Percentiles rank a stretch among this genome's conserved stretches.
These are phyloP conservation scores for Acropora yongei DNA, from an alignment of 64 coral and sea anemone genomes.

Conservation along the genomic window DNA sequence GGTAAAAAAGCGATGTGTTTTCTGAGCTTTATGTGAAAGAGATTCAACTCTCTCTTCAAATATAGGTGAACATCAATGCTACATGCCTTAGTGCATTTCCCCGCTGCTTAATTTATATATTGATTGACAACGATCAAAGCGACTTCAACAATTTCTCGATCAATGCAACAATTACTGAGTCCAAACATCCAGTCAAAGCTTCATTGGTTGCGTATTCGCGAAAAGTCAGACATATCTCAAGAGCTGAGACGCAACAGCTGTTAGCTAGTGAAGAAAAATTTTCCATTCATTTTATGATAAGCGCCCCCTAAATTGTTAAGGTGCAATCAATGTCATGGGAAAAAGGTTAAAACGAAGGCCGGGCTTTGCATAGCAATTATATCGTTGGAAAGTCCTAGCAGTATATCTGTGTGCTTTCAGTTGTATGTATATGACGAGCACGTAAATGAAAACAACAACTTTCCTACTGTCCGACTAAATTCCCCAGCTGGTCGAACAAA, in stretches of 20 bases:
- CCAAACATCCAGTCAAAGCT: not conserved
- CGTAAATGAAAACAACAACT: not conserved
- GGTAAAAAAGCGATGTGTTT: not conserved
- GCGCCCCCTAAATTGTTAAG: no score
- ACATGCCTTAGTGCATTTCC: no score
- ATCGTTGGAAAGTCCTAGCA: slow-evolving; percentile 25
- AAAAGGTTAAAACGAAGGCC: not conserved
- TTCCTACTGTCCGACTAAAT: not conserved
- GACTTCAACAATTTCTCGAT: slow-evolving; percentile 28
- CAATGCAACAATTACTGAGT: slow-evolving; percentile 34
- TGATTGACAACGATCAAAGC: not conserved
- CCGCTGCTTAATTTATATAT: not conserved
- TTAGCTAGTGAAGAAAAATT: not conserved
- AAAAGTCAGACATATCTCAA: slow-evolving; percentile 23
- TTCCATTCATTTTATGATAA: no score
- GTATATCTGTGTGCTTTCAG: not conserved
- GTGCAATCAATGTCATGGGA: no score
- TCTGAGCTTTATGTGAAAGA: not conserved
- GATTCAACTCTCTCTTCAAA: not conserved
- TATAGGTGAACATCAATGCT: not conserved
- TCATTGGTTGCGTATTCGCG: not conserved
- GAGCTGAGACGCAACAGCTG: not conserved
- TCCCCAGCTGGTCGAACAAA: not conserved
- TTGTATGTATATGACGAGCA: not conserved
- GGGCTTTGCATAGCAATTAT: not conserved